Base-by-base conservation (phyloP, 2,888 invertebrate species). In the Andrena camellia region DNA sequence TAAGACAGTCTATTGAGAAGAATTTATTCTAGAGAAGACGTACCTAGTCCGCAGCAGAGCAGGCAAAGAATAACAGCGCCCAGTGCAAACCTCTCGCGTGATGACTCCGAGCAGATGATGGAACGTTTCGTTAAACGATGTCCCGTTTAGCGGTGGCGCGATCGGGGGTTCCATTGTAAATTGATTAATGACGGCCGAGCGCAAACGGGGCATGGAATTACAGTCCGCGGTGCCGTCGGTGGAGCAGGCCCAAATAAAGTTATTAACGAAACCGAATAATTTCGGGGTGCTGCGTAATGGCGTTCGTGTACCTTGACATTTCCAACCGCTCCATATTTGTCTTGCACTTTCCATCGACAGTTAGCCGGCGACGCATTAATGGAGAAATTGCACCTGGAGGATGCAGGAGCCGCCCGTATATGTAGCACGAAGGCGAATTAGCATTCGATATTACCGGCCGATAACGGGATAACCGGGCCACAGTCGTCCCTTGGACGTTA, bases 361-460 rank as follows among this genome's bases (percentile, higher is more conserved):
- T 68, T 67, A 78, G 68, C 63, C 48, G 60, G 31, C 64, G 74
- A 35, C 57, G 50, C 72, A 70, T 83, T 83, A 85, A 81, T 75
- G 82, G 78, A 71, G 71, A 59, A 54, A 77, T 66, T 81, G 84
- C 84, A 84, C 64, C 82, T 75, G 82, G 84, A 80, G 76, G 84
- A 82, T 74, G 71, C 67, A 78, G 60, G 60, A 75, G 73, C 54
- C 60, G 70, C 78, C 67, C 73, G 76, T 73, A 74, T 73, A 72
- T 78, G 75, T 64, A 74, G 48, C 72, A 57, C 74, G 70, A 26
- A 23, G 57, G 52, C 33, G 77, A 75, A 87, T 87, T 88, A 87
- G 77, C 86, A 86, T 86, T 84, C 76, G 84, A 88, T 86, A 85
- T 62, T 79, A 70, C 54, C 63, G 64, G 6, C 1, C 73, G 81